These are phyloP conservation scores for Bufo gargarizans DNA, from an alignment of 2,113 vertebrate genomes.

Conservation along the genomic window DNA sequence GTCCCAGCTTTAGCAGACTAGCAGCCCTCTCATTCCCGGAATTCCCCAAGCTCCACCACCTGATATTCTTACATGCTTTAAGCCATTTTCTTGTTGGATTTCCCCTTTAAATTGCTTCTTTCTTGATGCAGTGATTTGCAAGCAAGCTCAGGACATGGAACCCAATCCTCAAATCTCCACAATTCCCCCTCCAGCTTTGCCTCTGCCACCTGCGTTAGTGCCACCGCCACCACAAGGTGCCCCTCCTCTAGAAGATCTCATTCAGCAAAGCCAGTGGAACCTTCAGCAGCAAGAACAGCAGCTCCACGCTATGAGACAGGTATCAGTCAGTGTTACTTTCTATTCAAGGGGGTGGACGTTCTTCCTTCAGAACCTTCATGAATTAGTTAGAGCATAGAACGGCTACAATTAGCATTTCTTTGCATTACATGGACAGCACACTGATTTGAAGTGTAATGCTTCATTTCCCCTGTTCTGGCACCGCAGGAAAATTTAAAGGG, in stretches of 20 bases:
- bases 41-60: neutral
- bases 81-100: neutral
- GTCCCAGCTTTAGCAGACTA: too few species aligned
- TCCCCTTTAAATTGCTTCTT: neutral
- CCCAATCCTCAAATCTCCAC: slow-evolving; percentile 62
- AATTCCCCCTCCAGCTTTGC: slow-evolving; percentile 69
- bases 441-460: too few species aligned
- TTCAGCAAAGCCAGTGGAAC: slow-evolving; percentile 97
- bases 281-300: slow-evolving; percentile 98
- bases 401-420: too few species aligned
- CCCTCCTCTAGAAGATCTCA: slow-evolving; percentile 85
- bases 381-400: too few species aligned
- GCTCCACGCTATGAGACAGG: slow-evolving; percentile 91
- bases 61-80: neutral
- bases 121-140: slow-evolving; percentile 68
- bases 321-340: slow-evolving; percentile 53
- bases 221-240: slow-evolving; percentile 70
- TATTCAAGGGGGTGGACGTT: too few species aligned
- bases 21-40: too few species aligned
- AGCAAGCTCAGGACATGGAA: slow-evolving; percentile 85
- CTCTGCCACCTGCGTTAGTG: slow-evolving; percentile 74
- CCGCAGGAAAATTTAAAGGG: too few species aligned
- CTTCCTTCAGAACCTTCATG: too few species aligned
- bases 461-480: too few species aligned
- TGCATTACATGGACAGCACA: too few species aligned